Base-by-base conservation (phyloP, 2,113 vertebrate species). In the Falcunculus frontatus region DNA sequence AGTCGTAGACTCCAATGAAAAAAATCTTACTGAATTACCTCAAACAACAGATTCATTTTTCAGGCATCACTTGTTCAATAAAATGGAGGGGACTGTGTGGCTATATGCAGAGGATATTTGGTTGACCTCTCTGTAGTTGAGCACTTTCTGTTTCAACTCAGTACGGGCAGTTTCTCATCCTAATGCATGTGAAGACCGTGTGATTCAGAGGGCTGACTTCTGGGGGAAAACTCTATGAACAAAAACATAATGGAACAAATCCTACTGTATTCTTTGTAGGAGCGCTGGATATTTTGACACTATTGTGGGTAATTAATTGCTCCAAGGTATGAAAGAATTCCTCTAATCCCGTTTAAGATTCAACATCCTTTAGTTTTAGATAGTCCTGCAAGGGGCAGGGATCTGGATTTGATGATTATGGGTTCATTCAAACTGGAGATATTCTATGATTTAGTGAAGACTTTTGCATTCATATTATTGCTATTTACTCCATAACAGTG, bases 131-230 rank as follows among this genome's bases (percentile, higher is more conserved):
- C 7, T 33, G 16, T 32, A 64, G 19, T 33, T 62, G 59, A 49
- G 15, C 4, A 52, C 14, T 68, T 88, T 64, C 53, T 53, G 53
- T 57, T 88, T 80, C 19, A 32, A 17, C 6, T 57, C 23, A 10
- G 4, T 37, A 57, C n/a, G 23, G 29, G 32, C 29, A 46, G 16
- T 21, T 77, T 65, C n/a, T 84, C 46, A 53, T 49, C 14, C 15
- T 46, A 41, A 42, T 20, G 11, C 12, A 14, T 4, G 7, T 11
- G 16, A 75, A 50, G 33, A 59, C 13, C 27, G 26, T 0, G 0
- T 10, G 75, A 26, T 14, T 63, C 7, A 59, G 32, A 57, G 11
- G 11, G 27, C 8, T 70, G 50, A 46, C 23, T 49, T 73, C 44
- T 47, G 7, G 27, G 26, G 15, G 44, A 60, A 56, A 65, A 11